Evolutionary conservation across 37 sponge, comb jelly and placozoan genomes (phyloP).

Genomic region (Amphimedon queenslandica): DNA sequence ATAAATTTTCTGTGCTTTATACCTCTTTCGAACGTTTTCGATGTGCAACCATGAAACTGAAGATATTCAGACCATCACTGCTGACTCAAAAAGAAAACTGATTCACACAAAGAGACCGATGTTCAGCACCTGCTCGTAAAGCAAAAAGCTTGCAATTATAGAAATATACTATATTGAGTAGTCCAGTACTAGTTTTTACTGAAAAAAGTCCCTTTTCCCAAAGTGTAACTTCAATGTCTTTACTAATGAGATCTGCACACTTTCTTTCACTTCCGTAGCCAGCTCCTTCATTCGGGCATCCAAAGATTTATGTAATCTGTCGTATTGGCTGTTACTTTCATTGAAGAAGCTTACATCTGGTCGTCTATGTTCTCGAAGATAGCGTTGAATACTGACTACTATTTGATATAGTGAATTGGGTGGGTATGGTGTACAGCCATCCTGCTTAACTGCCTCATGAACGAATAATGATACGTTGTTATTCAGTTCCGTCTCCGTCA

Average conservation of each 20-base stretch:
- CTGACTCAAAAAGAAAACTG: neutral
- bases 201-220: neutral
- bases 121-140: slow-evolving; percentile 2
- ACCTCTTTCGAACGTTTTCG: neutral
- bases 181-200: neutral
- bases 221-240: neutral
- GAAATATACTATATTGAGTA: neutral
- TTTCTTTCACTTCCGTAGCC: neutral
- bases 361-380: neutral
- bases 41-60: neutral
- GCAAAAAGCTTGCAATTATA: slow-evolving; percentile 13
- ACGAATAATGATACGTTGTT: no score
- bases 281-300: neutral
- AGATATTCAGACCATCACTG: neutral
- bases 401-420: no score
- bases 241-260: neutral
- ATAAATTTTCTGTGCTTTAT: neutral
- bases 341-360: neutral
- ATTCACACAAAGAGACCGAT: neutral
- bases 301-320: neutral
- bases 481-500: no score
- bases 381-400: no score
- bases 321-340: neutral
- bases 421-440: no score
- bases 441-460: no score